Evolutionary conservation across 53 echinoderm and acorn worm genomes (phyloP).

Genomic region (Patiria pectinifera): DNA sequence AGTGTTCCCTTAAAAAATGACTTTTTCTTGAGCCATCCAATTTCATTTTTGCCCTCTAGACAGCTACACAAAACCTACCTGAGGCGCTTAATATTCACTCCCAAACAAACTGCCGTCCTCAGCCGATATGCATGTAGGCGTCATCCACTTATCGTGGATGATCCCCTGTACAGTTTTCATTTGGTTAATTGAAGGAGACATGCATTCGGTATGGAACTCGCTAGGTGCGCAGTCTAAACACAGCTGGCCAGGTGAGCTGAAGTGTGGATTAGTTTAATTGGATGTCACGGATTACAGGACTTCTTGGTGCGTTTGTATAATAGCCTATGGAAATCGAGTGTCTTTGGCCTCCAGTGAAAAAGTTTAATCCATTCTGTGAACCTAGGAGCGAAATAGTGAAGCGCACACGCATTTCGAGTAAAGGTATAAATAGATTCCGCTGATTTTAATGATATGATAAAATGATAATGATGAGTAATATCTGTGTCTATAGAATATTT

Average conservation of each 20-base stretch:
- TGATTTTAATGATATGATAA: too few species aligned
- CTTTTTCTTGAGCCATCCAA: neutral
- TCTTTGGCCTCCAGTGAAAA: neutral
- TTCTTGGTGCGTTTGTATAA: neutral
- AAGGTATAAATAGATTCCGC: too few species aligned
- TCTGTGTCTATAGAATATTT: too few species aligned
- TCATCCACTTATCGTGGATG: neutral
- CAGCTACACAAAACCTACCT: neutral
- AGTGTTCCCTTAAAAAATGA: too few species aligned
- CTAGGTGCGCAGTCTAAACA: neutral
- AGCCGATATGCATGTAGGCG: neutral
- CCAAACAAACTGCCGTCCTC: neutral
- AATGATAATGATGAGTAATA: too few species aligned
- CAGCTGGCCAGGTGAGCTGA: neutral
- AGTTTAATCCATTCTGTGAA: neutral
- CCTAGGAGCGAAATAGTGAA: neutral
- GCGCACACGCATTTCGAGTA: neutral
- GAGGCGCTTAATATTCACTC: neutral
- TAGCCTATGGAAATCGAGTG: neutral
- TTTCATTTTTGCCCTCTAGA: neutral
- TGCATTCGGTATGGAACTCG: neutral
- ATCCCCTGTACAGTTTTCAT: neutral
- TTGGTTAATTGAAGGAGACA: conserved; percentile 4
- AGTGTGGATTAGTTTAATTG: neutral
- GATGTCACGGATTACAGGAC: neutral